phyloP scores from a whole-genome alignment of 2,113 vertebrate species.

The Sceloporus tristichus region DNA sequence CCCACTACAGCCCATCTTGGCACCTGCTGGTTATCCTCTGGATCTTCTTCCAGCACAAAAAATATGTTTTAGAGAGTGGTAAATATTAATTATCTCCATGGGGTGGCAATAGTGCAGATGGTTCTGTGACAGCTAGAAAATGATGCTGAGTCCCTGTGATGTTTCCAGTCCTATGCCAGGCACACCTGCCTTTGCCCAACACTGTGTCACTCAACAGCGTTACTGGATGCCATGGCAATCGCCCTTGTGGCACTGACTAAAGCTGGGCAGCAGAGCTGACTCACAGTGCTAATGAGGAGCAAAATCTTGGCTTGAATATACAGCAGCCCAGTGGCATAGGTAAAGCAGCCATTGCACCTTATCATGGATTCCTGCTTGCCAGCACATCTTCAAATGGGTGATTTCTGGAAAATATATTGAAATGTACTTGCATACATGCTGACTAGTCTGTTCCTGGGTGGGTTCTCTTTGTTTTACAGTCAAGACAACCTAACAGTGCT shows the following conservation, averaged over 20 bases:
- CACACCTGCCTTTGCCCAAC: not conserved
- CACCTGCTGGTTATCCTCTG: no score
- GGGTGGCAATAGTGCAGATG: not conserved
- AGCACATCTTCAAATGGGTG: not conserved
- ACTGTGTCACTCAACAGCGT: not conserved
- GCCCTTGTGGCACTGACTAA: not conserved
- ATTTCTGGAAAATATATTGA: not conserved
- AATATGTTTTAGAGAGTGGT: not conserved
- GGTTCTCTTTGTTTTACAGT: not conserved
- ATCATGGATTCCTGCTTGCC: not conserved
- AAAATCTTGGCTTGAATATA: not conserved
- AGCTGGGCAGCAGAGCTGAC: not conserved
- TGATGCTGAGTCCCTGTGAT: not conserved
- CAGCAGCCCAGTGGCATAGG: not conserved
- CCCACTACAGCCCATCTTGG: no score
- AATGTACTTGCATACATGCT: conserved; percentile 9
- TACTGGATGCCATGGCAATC: not conserved
- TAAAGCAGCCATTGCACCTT: not conserved
- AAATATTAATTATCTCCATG: not conserved
- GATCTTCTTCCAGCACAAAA: not conserved
- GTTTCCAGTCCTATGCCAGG: not conserved
- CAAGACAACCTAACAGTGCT: conserved; percentile 48
- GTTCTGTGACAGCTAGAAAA: not conserved
- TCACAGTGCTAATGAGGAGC: not conserved
- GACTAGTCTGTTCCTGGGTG: rapidly evolving